Percentiles rank a stretch among this genome's conserved stretches.
These are phyloP conservation scores for Tinea semifulvella DNA, from an alignment of 2,888 invertebrate species.

Conservation along the genomic window DNA sequence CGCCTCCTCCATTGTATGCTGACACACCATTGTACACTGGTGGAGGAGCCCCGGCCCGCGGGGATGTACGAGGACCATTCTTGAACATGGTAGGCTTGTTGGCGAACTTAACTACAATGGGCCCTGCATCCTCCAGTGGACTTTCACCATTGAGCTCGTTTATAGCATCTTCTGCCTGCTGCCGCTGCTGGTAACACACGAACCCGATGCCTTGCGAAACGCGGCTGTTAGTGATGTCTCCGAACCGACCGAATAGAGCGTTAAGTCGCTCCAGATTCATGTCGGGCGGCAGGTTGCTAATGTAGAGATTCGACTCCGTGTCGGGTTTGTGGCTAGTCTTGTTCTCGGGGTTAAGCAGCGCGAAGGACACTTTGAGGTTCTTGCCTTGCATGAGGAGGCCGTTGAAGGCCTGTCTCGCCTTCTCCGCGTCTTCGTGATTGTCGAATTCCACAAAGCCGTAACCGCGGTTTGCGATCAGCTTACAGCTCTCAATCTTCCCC, in stretches of 20 bases:
- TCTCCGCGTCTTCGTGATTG: conserved; percentile 63
- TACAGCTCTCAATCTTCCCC: conserved; percentile 63
- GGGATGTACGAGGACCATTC: conserved; percentile 45
- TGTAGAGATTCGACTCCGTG: conserved; percentile 60
- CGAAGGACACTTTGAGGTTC: conserved; percentile 61
- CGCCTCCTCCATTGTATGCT: conserved; percentile 48
- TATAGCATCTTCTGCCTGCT: conserved; percentile 59
- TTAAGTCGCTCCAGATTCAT: conserved; percentile 61
- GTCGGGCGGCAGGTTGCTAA: conserved; percentile 62
- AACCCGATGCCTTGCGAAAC: conserved; percentile 63
- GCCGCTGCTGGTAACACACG: conserved; percentile 55
- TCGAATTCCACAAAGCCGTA: conserved; percentile 63
- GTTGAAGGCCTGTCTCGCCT: conserved; percentile 62
- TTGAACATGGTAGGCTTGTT: conserved; percentile 58
- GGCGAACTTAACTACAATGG: conserved; percentile 59
- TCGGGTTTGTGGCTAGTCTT: conserved; percentile 61
- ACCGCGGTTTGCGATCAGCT: conserved; percentile 59
- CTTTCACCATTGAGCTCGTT: conserved; percentile 52
- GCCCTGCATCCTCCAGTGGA: conserved; percentile 50
- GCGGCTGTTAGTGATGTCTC: conserved; percentile 57
- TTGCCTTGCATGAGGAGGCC: conserved; percentile 63
- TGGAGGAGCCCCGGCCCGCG: conserved; percentile 38
- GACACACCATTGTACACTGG: conserved; percentile 45
- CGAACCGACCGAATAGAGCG: conserved; percentile 49
- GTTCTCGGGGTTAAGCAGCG: conserved; percentile 60